Percentiles rank a stretch among this genome's conserved stretches.
phyloP scores from a whole-genome alignment of 2,888 invertebrate genomes.

The Apantesis nais region DNA sequence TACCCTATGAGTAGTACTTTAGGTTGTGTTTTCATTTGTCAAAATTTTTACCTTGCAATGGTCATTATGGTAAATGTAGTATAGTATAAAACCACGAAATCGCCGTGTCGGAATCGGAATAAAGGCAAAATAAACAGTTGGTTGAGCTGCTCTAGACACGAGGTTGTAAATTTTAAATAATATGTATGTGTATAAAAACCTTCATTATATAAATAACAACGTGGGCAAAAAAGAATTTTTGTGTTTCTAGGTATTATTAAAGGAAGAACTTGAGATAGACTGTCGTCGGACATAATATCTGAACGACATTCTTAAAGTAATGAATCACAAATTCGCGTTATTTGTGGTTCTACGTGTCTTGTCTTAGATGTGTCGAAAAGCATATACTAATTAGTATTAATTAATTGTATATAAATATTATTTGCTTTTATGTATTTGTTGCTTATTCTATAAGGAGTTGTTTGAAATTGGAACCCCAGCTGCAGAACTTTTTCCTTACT shows the following conservation, averaged over 20 bases:
- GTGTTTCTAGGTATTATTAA: neutral
- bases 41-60: conserved; percentile 71
- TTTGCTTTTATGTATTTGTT: neutral
- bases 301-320: neutral
- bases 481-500: neutral
- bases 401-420: no score
- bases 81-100: conserved; percentile 84
- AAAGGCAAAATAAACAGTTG: conserved; percentile 83
- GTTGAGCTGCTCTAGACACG: conserved; percentile 67
- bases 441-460: neutral
- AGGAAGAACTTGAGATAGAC: neutral
- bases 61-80: conserved; percentile 83
- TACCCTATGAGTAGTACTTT: conserved; percentile 59
- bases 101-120: conserved; percentile 82
- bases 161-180: conserved; percentile 56
- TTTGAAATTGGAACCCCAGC: neutral
- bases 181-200: conserved; percentile 51
- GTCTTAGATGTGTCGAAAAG: no score
- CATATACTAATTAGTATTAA: no score
- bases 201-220: conserved; percentile 69
- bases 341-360: neutral
- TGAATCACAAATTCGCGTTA: neutral
- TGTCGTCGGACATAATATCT: neutral
- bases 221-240: neutral
- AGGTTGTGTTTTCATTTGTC: conserved; percentile 58